Base-by-base conservation (phyloP, 2,888 invertebrate genomes). In the Anthophora plumipes region DNA sequence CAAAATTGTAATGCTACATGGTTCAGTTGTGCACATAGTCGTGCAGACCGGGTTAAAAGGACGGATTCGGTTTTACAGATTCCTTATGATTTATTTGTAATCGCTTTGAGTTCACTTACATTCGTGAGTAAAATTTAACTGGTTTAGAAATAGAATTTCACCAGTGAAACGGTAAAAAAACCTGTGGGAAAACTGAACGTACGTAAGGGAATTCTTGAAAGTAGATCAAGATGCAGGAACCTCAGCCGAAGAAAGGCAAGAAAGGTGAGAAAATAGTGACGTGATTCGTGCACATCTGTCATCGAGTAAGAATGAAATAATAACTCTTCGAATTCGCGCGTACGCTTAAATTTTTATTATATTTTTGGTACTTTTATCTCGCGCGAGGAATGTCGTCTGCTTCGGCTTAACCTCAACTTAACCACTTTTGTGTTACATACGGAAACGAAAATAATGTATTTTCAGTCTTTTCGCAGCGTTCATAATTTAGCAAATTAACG, bases 211-310 rank as follows among this genome's bases (percentile, higher is more conserved):
- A 76, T 90, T 91, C 90, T 94, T 93, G 84, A 93, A 94, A 94
- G 94, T 87, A 85, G 90, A 73, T 84, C 86, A 74, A 94, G 92
- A 88, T 88, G 80, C 91, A 91, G 83, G 90, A 91, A 84, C 75
- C 90, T 78, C 92, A 91, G 72, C 95, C 95, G 25, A 97, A 97
- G 92, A 97, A 97, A 92, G 95, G 96, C 4, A 97, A 97, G 91
- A 97, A 96, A 92, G 93, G 95, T 91, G 82, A 82, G 71, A 39
- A 67, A 68, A 41, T 50, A 43, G 48, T 11, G 22, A 14, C 50
- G 20, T 20, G 22, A 71, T 57, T 61, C 1, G n/a, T n/a, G 14
- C 1, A 43, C 4, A 37, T 12, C n/a, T 54, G 12, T 54, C 12
- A 7, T 22, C 11, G 14, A 46, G 50, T 72, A 55, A 48, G 8